Evolutionary conservation across 2,888 invertebrate species (phyloP), one percentile per base, ranked within the genome.

Genomic region (Rhimphoctona megacephalus): DNA sequence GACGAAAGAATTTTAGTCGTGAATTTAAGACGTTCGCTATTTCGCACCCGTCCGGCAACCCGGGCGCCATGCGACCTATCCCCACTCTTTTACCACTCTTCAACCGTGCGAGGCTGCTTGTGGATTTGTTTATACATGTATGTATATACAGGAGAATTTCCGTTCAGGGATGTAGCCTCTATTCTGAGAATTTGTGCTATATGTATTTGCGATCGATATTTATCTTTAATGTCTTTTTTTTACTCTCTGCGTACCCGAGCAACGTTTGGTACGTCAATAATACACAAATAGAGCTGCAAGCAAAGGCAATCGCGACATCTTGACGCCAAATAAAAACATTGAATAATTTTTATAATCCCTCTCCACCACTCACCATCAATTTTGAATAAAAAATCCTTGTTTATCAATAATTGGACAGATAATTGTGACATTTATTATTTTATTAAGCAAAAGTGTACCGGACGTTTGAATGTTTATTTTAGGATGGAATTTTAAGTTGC

Each of bases 31-130:
- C 61, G 61, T 61, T 36, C 83, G 61, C 30, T 30, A 81, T 54
- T 90, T 79, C 89, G 87, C 90, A 80, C 89, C 90, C 87, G 69
- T 70, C 25, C 39, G 52, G 61, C 36, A 49, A 72, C 72, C 49
- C 72, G 72, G 46, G 72, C 72, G 52, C 72, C 72, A 72, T 72
- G 33, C 61, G 49, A 66, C 43, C 64, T 79, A 85, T 76, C 77
- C 72, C 81, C 69, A 69, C 78, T 33, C 43, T n/a, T 67, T n/a
- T n/a, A 4, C 36, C 66, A 2, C 66, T 19, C 36, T 64, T 64
- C 11, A n/a, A 8, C 52, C 33, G 67, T 19, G 30, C 46, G 49
- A 70, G 17, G 25, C 43, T 70, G 46, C 46, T 46, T 46, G 46
- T 17, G 46, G 30, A 49, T 30, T 30, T 61, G 30, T 61, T 61